phyloP scores from a whole-genome alignment of 2,113 vertebrate species.

The Poeciliopsis retropinna region DNA sequence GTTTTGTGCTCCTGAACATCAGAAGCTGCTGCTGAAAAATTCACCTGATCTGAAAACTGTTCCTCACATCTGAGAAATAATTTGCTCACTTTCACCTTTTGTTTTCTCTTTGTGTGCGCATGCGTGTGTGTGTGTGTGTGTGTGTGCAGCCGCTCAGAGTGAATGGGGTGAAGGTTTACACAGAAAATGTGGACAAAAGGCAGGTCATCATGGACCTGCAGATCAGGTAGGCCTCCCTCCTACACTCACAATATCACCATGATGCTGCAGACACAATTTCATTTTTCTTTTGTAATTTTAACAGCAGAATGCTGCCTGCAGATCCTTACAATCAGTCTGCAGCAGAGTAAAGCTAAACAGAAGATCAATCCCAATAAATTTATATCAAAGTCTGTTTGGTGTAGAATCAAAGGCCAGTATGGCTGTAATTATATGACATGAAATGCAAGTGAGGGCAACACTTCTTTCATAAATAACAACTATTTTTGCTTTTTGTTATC shows the following conservation, averaged over 20 bases:
- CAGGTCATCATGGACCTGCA: conserved; percentile 98
- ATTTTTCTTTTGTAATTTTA: background rate
- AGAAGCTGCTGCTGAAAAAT: too few relatives aligned
- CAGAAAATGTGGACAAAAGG: conserved; percentile 97
- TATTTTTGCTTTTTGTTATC: background rate
- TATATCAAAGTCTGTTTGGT: background rate
- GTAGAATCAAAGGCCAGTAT: background rate
- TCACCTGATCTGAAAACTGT: too few relatives aligned
- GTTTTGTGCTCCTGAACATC: background rate
- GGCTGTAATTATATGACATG: background rate
- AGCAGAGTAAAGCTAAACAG: background rate
- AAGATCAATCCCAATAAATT: background rate
- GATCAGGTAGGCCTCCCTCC: conserved; percentile 84
- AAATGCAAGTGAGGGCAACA: background rate
- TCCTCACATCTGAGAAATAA: background rate
- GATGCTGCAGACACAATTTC: background rate
- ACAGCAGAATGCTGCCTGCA: background rate
- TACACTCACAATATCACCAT: background rate
- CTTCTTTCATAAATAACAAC: background rate
- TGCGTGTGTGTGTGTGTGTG: background rate
- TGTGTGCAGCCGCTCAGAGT: conserved; percentile 88
- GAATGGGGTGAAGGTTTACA: conserved; percentile 97
- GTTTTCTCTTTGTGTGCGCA: background rate
- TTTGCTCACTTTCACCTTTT: background rate
- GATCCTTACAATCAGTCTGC: background rate